Evolutionary conservation across 2,113 vertebrate species (phyloP).

Genomic region (Potamarius usumacintae): DNA sequence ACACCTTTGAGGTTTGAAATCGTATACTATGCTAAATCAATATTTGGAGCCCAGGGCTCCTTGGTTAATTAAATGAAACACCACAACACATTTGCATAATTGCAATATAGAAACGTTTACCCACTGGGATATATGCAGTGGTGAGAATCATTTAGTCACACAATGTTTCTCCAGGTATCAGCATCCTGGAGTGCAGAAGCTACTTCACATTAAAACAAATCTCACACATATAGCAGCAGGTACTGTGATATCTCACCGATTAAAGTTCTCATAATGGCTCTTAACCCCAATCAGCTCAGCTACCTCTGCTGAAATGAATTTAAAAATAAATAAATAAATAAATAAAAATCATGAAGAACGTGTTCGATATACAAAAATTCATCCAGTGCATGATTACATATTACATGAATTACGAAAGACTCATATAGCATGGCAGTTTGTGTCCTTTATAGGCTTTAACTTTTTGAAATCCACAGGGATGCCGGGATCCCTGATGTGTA

Average conservation of each 20-base stretch:
- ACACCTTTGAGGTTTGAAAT: not conserved
- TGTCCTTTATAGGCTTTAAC: not conserved
- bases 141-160: not conserved
- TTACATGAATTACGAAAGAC: not conserved
- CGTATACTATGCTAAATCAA: constrained; percentile 14
- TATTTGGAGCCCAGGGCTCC: not conserved
- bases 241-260: not conserved
- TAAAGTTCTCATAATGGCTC: not conserved
- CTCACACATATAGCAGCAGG: not conserved
- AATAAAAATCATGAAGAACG: not conserved
- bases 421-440: not conserved
- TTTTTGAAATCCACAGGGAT: not conserved
- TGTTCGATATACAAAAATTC: not conserved
- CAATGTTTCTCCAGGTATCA: not conserved
- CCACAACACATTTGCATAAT: constrained; percentile 35
- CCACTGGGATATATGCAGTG: not conserved
- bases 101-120: constrained; percentile 28
- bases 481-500: not conserved
- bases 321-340: not conserved
- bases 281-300: not conserved
- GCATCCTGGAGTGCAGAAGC: not conserved
- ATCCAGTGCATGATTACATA: too few relatives aligned
- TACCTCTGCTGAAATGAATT: not conserved
- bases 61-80: constrained; percentile 35
- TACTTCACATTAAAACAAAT: not conserved